Percentiles rank a stretch among this genome's conserved stretches.
phyloP scores from a whole-genome alignment of 1,140 invertebrate species.

The Drosophila biarmipes region DNA sequence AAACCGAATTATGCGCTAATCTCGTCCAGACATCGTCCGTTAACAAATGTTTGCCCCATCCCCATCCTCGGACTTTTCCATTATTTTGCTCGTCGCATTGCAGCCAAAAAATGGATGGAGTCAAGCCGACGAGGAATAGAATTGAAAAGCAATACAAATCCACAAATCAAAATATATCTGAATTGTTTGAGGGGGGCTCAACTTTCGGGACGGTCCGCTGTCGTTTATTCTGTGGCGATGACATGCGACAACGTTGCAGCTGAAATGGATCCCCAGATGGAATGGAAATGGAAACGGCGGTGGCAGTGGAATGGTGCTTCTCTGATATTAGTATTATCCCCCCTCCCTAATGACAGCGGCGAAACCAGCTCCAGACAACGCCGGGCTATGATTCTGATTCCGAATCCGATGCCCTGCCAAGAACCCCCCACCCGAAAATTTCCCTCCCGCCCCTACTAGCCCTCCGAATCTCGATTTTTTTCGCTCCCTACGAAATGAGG shows the following conservation, averaged over 20 bases:
- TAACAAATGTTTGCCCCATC: constrained; percentile 42
- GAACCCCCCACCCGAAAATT: constrained; percentile 45
- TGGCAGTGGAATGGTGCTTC: neutral
- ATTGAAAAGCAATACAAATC: constrained; percentile 67
- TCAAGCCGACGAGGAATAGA: constrained; percentile 4
- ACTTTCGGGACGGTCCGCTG: constrained; percentile 35
- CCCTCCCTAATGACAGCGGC: constrained; percentile 7
- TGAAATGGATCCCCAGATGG: constrained; percentile 41
- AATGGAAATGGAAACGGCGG: constrained; percentile 43
- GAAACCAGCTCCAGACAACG: constrained; percentile 41
- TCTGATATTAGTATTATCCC: constrained; percentile 29
- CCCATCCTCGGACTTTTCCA: constrained; percentile 10
- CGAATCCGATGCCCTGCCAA: constrained; percentile 45
- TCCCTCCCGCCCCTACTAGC: constrained; percentile 9
- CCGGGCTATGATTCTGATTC: constrained; percentile 42
- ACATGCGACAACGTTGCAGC: constrained; percentile 66
- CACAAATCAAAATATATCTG: constrained; percentile 67
- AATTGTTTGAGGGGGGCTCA: constrained; percentile 49
- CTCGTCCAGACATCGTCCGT: constrained; percentile 56
- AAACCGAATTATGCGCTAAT: constrained; percentile 37
- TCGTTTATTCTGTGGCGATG: constrained; percentile 54
- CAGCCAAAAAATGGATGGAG: constrained; percentile 33
- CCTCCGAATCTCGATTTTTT: constrained; percentile 13
- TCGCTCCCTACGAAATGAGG: constrained; percentile 3
- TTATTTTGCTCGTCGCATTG: constrained; percentile 48